Evolutionary conservation across 2,888 invertebrate genomes (phyloP).

Genomic region (Mellilla xanthometata): DNA sequence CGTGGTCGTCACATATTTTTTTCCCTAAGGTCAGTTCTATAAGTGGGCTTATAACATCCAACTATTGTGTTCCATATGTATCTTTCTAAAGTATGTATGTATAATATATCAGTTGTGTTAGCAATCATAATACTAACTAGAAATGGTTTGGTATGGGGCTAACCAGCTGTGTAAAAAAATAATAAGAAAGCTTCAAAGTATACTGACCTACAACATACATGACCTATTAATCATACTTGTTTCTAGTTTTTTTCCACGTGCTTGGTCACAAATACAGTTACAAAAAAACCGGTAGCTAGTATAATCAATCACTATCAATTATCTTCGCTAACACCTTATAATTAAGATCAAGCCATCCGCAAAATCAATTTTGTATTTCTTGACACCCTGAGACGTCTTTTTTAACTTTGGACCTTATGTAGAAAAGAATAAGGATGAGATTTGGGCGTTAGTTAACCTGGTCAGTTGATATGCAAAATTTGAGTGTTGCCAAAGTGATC

Average conservation of each 20-base stretch:
- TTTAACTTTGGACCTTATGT: background rate
- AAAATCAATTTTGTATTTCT: constrained; percentile 28
- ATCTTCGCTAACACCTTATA: constrained; percentile 23
- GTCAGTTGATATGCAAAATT: constrained; percentile 48
- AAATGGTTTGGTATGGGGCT: no score
- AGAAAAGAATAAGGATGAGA: background rate
- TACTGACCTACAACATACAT: background rate
- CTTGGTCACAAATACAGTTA: background rate
- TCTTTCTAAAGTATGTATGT: no score
- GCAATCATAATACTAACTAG: no score
- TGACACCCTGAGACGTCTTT: constrained; percentile 4
- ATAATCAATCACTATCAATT: constrained; percentile 32
- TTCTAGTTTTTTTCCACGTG: constrained; percentile 2
- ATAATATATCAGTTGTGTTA: no score
- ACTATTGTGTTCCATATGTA: no score
- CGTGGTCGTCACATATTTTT: no score
- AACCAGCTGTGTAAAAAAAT: no score
- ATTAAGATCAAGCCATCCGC: constrained; percentile 30
- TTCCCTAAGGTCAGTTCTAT: no score
- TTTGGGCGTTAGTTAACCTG: background rate
- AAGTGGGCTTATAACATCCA: no score
- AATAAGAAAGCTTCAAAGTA: no score
- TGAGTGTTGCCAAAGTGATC: constrained; percentile 56
- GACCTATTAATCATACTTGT: background rate
- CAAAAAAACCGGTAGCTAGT: constrained; percentile 22